Conservation (phyloP, 2,888 invertebrate genomes). For the Drosophila basisetae region DNA sequence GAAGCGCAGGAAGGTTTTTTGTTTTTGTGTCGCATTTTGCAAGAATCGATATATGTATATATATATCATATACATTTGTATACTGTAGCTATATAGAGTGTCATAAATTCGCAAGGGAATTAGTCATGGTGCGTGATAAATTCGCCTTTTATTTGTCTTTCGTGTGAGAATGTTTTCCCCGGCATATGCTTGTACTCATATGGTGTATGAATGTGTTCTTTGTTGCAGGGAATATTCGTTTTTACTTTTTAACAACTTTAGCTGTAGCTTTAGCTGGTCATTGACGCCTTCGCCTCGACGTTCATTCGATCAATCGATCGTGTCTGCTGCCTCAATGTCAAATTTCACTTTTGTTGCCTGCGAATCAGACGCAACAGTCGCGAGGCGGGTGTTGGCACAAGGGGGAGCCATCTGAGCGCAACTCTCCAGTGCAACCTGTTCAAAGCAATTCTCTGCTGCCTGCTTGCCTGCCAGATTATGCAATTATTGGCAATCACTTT, state of each 20-base stretch:
- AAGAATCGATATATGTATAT: slow-evolving; percentile 4
- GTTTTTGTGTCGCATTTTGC: slow-evolving; percentile 23
- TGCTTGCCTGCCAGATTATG: slow-evolving; percentile 65
- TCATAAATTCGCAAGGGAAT: slow-evolving; percentile 69
- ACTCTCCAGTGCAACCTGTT: slow-evolving; percentile 68
- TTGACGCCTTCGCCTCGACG: slow-evolving; percentile 52
- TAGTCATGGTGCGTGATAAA: slow-evolving; percentile 80
- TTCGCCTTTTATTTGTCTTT: slow-evolving; percentile 77
- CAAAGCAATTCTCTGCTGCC: slow-evolving; percentile 57
- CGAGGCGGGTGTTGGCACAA: neutral
- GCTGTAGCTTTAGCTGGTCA: slow-evolving; percentile 61
- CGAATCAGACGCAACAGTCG: slow-evolving; percentile 45
- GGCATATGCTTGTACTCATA: slow-evolving; percentile 12
- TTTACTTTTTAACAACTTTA: slow-evolving; percentile 57
- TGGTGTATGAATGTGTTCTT: slow-evolving; percentile 69
- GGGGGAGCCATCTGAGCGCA: slow-evolving; percentile 2
- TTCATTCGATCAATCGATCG: slow-evolving; percentile 58
- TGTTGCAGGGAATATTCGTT: slow-evolving; percentile 49
- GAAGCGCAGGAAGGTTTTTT: slow-evolving; percentile 6
- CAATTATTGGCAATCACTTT: slow-evolving; percentile 80
- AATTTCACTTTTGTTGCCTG: slow-evolving; percentile 70
- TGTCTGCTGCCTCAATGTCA: slow-evolving; percentile 67
- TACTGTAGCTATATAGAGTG: slow-evolving; percentile 49
- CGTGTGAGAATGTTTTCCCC: slow-evolving; percentile 74
- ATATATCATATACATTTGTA: slow-evolving; percentile 4